These are phyloP conservation scores for Yponomeuta cagnagella DNA, from an alignment of 2,888 invertebrate genomes.

Conservation along the genomic window DNA sequence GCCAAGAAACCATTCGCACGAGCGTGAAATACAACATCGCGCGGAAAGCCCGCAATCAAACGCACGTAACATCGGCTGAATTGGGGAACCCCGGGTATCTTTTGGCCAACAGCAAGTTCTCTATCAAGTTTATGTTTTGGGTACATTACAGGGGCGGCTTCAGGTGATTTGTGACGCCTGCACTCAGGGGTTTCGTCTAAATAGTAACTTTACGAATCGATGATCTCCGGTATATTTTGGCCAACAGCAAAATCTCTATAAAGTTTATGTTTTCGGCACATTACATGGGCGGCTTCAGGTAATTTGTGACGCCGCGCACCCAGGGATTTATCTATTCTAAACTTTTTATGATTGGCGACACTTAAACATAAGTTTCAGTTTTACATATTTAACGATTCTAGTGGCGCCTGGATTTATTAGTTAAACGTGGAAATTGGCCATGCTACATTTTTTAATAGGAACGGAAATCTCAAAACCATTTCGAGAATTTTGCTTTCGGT, in stretches of 20 bases:
- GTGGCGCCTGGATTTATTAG: too few relatives aligned
- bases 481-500: too few relatives aligned
- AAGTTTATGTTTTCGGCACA: not conserved
- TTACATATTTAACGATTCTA: too few relatives aligned
- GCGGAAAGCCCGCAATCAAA: not conserved
- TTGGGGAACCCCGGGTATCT: not conserved
- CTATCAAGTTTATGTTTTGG: slow-evolving; percentile 1
- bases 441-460: too few relatives aligned
- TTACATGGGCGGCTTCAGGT: not conserved
- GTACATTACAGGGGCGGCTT: not conserved
- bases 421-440: too few relatives aligned
- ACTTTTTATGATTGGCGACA: too few relatives aligned
- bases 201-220: not conserved
- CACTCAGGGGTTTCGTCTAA: not conserved
- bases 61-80: not conserved
- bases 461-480: too few relatives aligned
- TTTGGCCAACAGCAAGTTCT: not conserved
- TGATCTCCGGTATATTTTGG: not conserved
- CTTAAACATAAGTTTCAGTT: too few relatives aligned
- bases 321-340: not conserved
- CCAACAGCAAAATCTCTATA: not conserved
- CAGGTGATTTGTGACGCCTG: not conserved
- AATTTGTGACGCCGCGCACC: not conserved
- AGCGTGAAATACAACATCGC: not conserved
- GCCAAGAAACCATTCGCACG: not conserved